These are phyloP conservation scores for Polydrusus pterygomalis DNA, from an alignment of 2,888 invertebrate genomes.

Conservation along the genomic window DNA sequence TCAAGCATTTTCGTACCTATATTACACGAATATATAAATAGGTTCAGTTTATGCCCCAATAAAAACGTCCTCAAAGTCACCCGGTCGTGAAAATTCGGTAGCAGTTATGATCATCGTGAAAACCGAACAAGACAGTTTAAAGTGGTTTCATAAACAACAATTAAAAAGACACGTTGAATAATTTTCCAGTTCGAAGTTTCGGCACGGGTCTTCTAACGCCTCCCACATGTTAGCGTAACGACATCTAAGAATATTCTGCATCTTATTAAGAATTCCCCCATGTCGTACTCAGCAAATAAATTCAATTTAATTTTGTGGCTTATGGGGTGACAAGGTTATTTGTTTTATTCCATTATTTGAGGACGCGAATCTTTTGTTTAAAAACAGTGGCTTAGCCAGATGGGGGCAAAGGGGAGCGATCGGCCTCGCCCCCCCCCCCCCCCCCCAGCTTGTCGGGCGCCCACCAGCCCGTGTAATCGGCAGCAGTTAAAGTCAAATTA, in stretches of 20 bases:
- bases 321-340: conserved; percentile 19
- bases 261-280: conserved; percentile 38
- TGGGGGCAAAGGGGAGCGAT: no score
- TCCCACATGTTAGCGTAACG: conserved; percentile 48
- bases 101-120: conserved; percentile 9
- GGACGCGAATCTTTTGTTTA: no score
- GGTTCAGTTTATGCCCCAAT: neutral
- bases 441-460: no score
- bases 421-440: no score
- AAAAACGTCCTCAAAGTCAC: conserved; percentile 17
- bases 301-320: conserved; percentile 28
- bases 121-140: conserved; percentile 32
- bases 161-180: conserved; percentile 42
- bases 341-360: neutral
- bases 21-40: no score
- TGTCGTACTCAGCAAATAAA: conserved; percentile 34
- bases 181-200: conserved; percentile 50
- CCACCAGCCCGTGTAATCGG: no score
- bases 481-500: no score
- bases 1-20: no score
- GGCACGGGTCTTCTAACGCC: conserved; percentile 49
- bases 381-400: no score
- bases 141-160: conserved; percentile 37
- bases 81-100: conserved; percentile 28
- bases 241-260: conserved; percentile 44